Conservation (phyloP, 2,797 vertebrate species). For the Acrossocheilus wenchowensis region DNA sequence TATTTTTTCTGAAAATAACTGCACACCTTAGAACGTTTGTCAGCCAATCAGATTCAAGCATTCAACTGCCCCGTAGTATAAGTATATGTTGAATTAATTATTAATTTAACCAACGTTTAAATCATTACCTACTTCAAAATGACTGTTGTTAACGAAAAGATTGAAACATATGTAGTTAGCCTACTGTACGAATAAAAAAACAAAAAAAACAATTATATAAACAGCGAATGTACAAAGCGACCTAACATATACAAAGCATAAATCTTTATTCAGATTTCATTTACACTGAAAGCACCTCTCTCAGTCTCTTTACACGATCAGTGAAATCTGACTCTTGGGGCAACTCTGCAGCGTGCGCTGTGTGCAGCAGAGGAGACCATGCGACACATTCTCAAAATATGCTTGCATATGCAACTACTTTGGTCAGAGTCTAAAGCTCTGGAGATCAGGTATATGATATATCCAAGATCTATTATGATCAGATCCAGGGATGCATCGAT, state of each 20-base stretch:
- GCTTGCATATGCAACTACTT: background rate
- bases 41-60: too few relatives aligned
- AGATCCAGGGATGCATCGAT: too few relatives aligned
- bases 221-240: background rate
- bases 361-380: too few relatives aligned
- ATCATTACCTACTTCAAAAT: background rate
- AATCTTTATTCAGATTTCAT: background rate
- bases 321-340: background rate
- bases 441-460: background rate
- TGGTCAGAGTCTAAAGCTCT: too few relatives aligned
- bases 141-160: background rate
- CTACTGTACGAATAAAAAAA: background rate
- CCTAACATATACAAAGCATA: background rate
- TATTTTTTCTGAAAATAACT: too few relatives aligned
- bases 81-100: too few relatives aligned
- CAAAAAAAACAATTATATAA: too few relatives aligned
- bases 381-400: background rate
- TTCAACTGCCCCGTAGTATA: too few relatives aligned
- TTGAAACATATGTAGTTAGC: background rate
- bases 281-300: too few relatives aligned
- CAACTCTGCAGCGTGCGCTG: too few relatives aligned
- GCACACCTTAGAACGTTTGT: too few relatives aligned
- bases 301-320: background rate
- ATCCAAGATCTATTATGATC: background rate
- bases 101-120: background rate